Base-by-base conservation (phyloP, 2,888 invertebrate species). In the Archips xylosteana region DNA sequence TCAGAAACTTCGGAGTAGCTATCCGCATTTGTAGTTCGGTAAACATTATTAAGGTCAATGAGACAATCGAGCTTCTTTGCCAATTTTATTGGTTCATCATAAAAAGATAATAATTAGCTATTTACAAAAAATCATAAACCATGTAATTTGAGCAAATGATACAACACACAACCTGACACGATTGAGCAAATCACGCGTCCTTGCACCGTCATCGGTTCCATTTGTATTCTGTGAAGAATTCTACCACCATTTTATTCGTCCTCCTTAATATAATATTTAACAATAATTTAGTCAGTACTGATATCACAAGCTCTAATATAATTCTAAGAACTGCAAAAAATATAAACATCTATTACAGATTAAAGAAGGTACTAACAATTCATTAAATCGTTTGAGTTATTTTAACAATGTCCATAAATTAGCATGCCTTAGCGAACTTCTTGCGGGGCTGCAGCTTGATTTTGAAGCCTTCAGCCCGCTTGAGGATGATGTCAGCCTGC, bases 401-500 rank as follows among this genome's bases (percentile, higher is more conserved):
- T 34, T 75, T 68, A 59, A 65, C 62, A 72, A 68, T 63, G 67
- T 72, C 74, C 63, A 69, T 67, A 62, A 71, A 73, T 81, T 83
- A 85, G 77, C 82, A 89, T 51, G 89, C 90, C 83, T 92, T 94
- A 73, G 92, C 84, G 75, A 82, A 79, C 76, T 85, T 85, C 78
- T 96, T 96, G 83, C 97, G 96, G 13, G 96, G 96, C 81, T 96
- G 95, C 54, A 98, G 91, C 76, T 95, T 95, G 70, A 98, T 96
- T 82, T 95, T 96, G 89, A 97, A 97, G 6, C 97, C 97, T 86
- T 97, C 97, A 59, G 96, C 95, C 67, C 97, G 95, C 88, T 97
- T 97, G 75, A 97, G 89, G 81, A 97, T 97, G 77, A 97, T 97
- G 85, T 97, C 97, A 57, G 96, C 96, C 88, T 96, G 96, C 23